A percentile compares a stretch with the other conserved stretches of the same genome.
Evolutionary conservation across 2,797 vertebrate genomes (phyloP).

Genomic region (Thamnophis elegans): DNA sequence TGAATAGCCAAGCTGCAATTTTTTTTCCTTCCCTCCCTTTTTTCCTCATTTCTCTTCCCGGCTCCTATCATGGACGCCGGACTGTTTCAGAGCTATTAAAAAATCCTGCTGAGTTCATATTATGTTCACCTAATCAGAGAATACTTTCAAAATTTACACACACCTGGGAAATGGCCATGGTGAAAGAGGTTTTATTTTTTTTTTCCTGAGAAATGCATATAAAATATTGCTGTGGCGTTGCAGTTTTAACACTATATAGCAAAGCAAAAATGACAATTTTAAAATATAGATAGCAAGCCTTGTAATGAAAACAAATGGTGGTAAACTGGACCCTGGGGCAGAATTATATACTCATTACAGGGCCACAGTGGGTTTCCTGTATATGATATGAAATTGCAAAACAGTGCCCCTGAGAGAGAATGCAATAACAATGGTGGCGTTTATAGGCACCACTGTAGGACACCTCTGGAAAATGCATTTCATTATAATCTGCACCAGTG

Average conservation of each 20-base stretch:
- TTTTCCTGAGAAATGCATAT: slow-evolving; percentile 12
- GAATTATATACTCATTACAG: slow-evolving; percentile 32
- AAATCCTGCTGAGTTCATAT: slow-evolving; percentile 18
- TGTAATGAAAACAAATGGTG: slow-evolving; percentile 44
- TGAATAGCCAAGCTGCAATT: background rate
- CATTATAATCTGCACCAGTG: background rate
- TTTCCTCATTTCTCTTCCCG: background rate
- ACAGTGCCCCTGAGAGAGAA: slow-evolving; percentile 37
- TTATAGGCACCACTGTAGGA: background rate
- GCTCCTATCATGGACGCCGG: background rate
- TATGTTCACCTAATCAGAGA: background rate
- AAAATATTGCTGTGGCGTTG: background rate
- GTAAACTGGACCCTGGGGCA: slow-evolving; percentile 31
- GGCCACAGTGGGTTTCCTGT: slow-evolving; percentile 36
- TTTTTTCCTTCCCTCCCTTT: background rate
- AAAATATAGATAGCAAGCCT: background rate
- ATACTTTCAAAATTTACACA: slow-evolving; percentile 31
- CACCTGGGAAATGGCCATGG: slow-evolving; percentile 4
- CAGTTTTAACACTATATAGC: background rate
- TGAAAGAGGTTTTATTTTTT: slow-evolving; percentile 24
- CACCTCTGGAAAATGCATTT: slow-evolving; percentile 4
- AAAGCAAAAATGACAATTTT: background rate
- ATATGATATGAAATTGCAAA: background rate
- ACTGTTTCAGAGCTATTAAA: background rate
- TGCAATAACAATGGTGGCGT: background rate